Evolutionary conservation across 2,113 vertebrate species (phyloP), one percentile per base, ranked within the genome.

Genomic region (Pyrgilauda ruficollis): DNA sequence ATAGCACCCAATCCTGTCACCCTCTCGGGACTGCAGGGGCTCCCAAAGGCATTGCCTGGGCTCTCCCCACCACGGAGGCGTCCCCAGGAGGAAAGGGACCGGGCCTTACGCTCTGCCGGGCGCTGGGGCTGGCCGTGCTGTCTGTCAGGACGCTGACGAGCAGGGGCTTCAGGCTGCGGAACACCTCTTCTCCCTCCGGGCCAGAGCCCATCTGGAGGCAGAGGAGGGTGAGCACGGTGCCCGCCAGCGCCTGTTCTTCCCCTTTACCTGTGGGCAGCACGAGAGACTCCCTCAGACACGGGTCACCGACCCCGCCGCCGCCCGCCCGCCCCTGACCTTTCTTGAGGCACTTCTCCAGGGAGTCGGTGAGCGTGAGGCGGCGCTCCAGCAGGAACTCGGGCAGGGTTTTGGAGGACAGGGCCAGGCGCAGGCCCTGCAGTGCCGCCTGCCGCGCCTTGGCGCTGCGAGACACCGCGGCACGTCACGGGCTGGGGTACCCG

Each of bases 161-260:
- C 64, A 99, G 74, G 15, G 99, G 99, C 59, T 98, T 97, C 63
- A 99, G 97, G 74, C 97, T 97, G 92, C 94, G 98, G 81, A 99
- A 99, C 44, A 98, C 92, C 89, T 99, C 99, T 91, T 99, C 99
- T 1, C 98, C 98, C 94, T 99, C 98, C 0, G 98, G 95, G 41
- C 98, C 98, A 0, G 98, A 98, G n/a, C 99, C 99, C 94, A 99
- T 97, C 98, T 99, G 99, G 93, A 99, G 97, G 68, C 99, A 99
- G 73, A 99, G 98, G 92, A 99, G 98, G 44, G 98, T 96, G 33
- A 98, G 98, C 53, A 99, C 96, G 0, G 97, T 97, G 55, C 98
- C 99, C 0, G 99, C 99, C 7, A 98, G 96, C 0, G 99, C 98
- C 98, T 99, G 99, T 92, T 99, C 99, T 79, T 99, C 99, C 11